Conservation (phyloP, 2,113 vertebrate genomes). For the Misgurnus anguillicaudatus region DNA sequence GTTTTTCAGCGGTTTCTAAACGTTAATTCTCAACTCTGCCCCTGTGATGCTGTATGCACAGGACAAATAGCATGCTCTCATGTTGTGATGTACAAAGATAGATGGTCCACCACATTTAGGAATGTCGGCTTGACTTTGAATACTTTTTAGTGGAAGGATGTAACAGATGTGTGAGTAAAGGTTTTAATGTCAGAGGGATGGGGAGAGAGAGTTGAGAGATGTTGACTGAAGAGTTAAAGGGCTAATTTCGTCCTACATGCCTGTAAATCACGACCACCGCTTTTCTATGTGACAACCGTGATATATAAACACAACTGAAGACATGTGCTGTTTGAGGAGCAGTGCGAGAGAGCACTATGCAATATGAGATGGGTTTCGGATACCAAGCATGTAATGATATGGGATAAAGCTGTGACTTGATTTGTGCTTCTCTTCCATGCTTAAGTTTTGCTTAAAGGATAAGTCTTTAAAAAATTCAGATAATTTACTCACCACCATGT, state of each 20-base stretch:
- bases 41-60: not conserved
- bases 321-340: slow-evolving; percentile 34
- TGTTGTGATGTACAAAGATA: not conserved
- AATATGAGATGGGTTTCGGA: not conserved
- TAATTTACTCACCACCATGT: too few species aligned
- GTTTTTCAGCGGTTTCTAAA: not conserved
- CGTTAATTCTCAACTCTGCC: not conserved
- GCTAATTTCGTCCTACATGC: slow-evolving; percentile 29
- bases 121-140: not conserved
- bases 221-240: not conserved
- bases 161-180: not conserved
- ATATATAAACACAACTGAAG: slow-evolving; percentile 29
- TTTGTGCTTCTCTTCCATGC: not conserved
- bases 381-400: not conserved
- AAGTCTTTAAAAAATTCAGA: too few species aligned
- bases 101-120: not conserved
- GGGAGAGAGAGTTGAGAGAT: not conserved
- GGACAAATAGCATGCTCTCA: not conserved
- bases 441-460: too few species aligned
- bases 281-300: not conserved
- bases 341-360: not conserved
- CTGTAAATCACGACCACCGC: slow-evolving; percentile 20
- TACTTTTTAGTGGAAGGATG: slow-evolving; percentile 1
- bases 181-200: not conserved
- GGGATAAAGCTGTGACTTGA: not conserved